Evolutionary conservation across 2,113 vertebrate genomes (phyloP), one percentile per base, ranked within the genome.

Genomic region (Eptesicus fuscus): DNA sequence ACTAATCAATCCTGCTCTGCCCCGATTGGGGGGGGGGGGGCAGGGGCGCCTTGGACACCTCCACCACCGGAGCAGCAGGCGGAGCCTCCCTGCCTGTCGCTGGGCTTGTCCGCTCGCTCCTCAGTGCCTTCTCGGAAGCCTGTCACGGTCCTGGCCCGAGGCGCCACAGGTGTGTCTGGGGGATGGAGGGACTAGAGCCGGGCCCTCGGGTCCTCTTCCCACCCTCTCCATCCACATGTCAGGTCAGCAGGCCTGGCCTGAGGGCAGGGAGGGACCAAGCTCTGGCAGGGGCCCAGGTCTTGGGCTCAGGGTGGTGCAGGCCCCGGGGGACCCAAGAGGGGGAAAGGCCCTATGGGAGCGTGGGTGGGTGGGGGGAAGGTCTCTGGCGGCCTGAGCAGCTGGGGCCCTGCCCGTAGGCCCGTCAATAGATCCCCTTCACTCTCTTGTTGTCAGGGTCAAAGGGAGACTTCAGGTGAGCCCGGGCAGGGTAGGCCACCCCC

Each of bases 371-470:
- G 3, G 12, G 82, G 20, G 28, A 0, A 4, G 16, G 77, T 22
- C 0, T 13, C 65, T 1, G 11, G 14, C 1, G 28, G 13, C 73
- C 56, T 1, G 53, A 3, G 20, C 10, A 1, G 18, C 59, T 0
- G 17, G 16, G 22, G 59, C 16, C 25, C 35, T 1, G 13, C 30
- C 40, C 13, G 14, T 1, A 4, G 40, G 2, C 3, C 9, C 79
- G 73, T 99, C 97, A 98, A 86, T 99, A 99, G 93, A 99, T 97
- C 3, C 99, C 99, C 88, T 99, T 99, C 87, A 99, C 98, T 0
- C 99, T 98, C 97, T 99, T 99, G 98, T 99, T 99, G 96, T 99
- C 98, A 0, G 99, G 99, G 94, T 99, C 99, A 1, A 99, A 99
- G 1, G 99, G 99, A 5, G 99, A 99, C 78, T 98, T 99, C 94